Conservation (phyloP, 2,888 invertebrate genomes). For the Drosophila algonquin region DNA sequence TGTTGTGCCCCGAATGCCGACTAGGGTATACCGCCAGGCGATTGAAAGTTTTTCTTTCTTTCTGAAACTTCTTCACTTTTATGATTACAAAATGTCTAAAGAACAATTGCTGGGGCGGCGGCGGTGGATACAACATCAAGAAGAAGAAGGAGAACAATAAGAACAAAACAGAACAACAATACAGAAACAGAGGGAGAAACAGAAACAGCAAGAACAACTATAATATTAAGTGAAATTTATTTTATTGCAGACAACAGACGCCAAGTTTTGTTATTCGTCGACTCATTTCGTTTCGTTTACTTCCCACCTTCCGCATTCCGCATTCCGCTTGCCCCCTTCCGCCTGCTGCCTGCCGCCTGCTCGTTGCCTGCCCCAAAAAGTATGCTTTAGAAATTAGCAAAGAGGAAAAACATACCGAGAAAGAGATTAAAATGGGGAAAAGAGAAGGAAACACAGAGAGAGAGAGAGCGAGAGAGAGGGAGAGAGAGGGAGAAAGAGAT, state of each 20-base stretch:
- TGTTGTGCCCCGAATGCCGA: not conserved
- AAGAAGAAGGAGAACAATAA: constrained; percentile 22
- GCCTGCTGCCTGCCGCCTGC: too few species aligned
- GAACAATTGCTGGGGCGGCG: constrained; percentile 24
- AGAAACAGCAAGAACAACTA: constrained; percentile 31
- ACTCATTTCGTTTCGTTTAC: constrained; percentile 20
- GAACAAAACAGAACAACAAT: not conserved
- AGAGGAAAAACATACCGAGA: constrained; percentile 21
- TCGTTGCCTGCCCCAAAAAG: constrained; percentile 15
- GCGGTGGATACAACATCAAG: constrained; percentile 19
- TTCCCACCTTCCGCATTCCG: constrained; percentile 1
- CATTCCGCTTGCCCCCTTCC: not conserved
- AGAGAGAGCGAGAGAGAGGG: not conserved
- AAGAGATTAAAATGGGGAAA: not conserved
- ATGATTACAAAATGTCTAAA: constrained; percentile 44
- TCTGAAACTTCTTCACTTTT: constrained; percentile 32
- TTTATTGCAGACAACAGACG: constrained; percentile 64
- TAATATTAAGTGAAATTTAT: constrained; percentile 65
- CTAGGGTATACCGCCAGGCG: constrained; percentile 20
- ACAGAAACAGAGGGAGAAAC: not conserved
- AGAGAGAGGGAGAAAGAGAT: not conserved
- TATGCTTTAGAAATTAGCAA: constrained; percentile 47
- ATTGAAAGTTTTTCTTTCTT: constrained; percentile 27
- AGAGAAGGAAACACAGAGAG: too few species aligned
- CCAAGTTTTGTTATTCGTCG: constrained; percentile 29